Conservation (phyloP, 2,888 invertebrate genomes). For the Coronaproctus castanopsis region DNA sequence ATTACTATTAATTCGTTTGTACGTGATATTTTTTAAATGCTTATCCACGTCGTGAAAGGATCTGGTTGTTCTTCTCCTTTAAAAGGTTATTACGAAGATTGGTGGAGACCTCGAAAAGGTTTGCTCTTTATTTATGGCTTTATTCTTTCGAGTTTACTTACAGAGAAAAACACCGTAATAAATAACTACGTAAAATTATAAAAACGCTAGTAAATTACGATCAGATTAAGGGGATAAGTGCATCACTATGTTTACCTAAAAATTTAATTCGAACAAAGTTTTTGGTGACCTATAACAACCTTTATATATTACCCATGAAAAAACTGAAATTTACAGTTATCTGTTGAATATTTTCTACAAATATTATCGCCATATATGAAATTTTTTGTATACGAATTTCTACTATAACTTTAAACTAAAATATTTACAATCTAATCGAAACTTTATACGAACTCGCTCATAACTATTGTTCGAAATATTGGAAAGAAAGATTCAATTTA, state of each 20-base stretch:
- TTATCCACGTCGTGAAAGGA: constrained; percentile 29
- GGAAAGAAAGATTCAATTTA: too few relatives aligned
- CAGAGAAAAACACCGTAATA: background rate
- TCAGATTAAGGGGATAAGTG: background rate
- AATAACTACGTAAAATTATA: background rate
- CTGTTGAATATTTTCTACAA: too few relatives aligned
- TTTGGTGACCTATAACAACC: too few relatives aligned
- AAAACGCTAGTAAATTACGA: background rate
- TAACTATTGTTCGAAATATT: too few relatives aligned
- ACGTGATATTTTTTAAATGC: constrained; percentile 12
- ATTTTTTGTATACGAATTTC: too few relatives aligned
- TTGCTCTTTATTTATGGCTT: background rate
- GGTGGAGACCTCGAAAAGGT: constrained; percentile 95
- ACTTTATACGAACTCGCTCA: too few relatives aligned
- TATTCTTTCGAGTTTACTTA: background rate
- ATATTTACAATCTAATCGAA: too few relatives aligned
- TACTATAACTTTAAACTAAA: too few relatives aligned
- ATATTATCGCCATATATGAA: too few relatives aligned
- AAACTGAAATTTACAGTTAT: too few relatives aligned
- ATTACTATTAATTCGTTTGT: constrained; percentile 14
- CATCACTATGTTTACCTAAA: constrained; percentile 1
- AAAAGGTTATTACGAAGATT: constrained; percentile 78
- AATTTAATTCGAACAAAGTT: background rate
- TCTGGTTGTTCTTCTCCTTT: constrained; percentile 53
- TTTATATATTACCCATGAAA: too few relatives aligned